These are phyloP conservation scores for Cotesia glomerata DNA, from an alignment of 1,140 invertebrate species.

Conservation along the genomic window DNA sequence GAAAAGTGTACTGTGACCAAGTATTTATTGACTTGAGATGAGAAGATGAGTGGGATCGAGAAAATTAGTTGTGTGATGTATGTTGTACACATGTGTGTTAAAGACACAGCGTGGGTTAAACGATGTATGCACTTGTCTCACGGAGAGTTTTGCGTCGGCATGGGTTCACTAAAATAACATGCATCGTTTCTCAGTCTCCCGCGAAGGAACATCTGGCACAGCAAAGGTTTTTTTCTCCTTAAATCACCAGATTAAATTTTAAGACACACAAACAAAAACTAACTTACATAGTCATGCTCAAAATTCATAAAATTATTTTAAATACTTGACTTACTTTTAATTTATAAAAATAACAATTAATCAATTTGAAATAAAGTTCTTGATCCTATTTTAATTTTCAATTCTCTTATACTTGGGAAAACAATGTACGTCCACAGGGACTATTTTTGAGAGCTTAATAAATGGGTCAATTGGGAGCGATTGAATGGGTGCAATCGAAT, in stretches of 20 bases:
- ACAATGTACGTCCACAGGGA: neutral
- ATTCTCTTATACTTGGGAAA: neutral
- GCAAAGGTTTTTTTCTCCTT: neutral
- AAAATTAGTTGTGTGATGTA: conserved; percentile 2
- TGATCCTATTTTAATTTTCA: neutral
- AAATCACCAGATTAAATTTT: neutral
- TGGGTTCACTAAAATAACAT: conserved; percentile 22
- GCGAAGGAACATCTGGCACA: conserved; percentile 32
- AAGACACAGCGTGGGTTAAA: conserved; percentile 25
- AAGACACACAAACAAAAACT: neutral
- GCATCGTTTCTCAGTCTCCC: conserved; percentile 27
- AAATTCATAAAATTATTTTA: no score
- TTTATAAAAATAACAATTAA: no score
- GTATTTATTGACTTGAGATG: neutral
- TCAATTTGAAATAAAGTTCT: neutral
- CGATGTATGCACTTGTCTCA: conserved; percentile 23
- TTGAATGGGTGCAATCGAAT: conserved; percentile 47
- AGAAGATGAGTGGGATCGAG: neutral
- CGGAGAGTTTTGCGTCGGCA: conserved; percentile 8
- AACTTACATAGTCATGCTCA: no score
- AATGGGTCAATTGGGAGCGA: conserved; percentile 47
- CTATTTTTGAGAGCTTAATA: conserved; percentile 22
- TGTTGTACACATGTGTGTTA: conserved; percentile 27
- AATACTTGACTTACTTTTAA: no score
- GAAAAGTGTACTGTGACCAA: neutral